Evolutionary conservation across 2,888 invertebrate genomes (phyloP), one percentile per base, ranked within the genome.

Genomic region (Zaprionus bogoriensis): DNA sequence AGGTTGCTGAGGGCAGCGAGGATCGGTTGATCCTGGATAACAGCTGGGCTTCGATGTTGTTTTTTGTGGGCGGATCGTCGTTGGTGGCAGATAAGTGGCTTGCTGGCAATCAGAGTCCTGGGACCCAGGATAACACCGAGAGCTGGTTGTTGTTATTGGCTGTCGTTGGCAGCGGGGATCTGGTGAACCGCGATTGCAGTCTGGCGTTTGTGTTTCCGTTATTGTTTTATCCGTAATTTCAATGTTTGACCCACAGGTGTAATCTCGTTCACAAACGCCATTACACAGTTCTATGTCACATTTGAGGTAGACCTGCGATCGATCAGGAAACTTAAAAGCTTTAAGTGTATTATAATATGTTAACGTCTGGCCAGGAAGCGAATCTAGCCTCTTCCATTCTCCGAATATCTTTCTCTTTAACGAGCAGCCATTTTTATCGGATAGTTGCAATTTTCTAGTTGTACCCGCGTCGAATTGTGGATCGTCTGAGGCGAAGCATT

Each of bases 301-400:
- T 10, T 94, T 94, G 1, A 95, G 89, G 77, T 93, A 95, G 0
- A 95, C 94, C 90, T 95, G 94, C 67, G 94, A 93, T 19, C 93
- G 93, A 67, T 95, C 95, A 0, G 95, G 95, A 87, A 95, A 95
- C 68, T 95, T 93, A 90, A 95, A 95, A 0, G 95, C 94, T 74
- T 93, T 94, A 7, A 95, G 92, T 89, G 93, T 94, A 73, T 94
- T 94, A 85, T 94, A 94, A 19, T 94, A 93, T 32, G 94, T 93
- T 20, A 93, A 89, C 2, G 93, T 94, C 0, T 94, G 94, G 1
- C 93, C 94, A 19, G 92, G 92, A 0, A 93, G 92, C 41, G 93
- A 92, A 3, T 92, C 92, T 0, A 93, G 92, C 87, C 93, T 93
- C 73, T 92, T 92, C 94, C 94, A 95, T 36, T 92, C 90, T 19